Conservation (phyloP, 2,113 vertebrate species). For the Leucosticte australis region DNA sequence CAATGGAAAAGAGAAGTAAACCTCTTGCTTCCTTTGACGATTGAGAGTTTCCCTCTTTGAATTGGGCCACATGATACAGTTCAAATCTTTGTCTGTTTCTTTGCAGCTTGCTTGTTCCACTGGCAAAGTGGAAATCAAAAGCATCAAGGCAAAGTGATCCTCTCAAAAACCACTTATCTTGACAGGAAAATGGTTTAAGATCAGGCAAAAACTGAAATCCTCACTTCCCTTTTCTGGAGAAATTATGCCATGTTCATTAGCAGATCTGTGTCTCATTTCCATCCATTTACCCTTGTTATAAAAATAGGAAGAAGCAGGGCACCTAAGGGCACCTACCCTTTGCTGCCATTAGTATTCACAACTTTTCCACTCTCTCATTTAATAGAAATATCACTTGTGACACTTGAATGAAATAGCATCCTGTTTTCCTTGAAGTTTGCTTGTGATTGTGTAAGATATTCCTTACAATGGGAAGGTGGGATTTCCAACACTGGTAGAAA, state of each 20-base stretch:
- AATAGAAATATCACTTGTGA: not conserved
- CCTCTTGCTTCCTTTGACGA: not conserved
- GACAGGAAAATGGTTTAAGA: not conserved
- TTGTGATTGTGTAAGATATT: not conserved
- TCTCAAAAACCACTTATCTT: not conserved
- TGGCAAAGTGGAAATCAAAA: not conserved
- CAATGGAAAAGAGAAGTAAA: not conserved
- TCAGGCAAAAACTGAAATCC: not conserved
- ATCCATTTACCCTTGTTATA: not conserved
- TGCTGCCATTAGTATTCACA: not conserved
- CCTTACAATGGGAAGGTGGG: not conserved
- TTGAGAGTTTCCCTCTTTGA: not conserved
- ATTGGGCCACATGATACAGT: not conserved
- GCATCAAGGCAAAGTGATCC: not conserved
- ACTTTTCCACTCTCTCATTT: not conserved
- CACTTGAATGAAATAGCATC: not conserved
- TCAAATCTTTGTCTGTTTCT: not conserved
- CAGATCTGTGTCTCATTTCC: conserved; percentile 13
- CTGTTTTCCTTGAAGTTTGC: not conserved
- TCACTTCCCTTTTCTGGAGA: conserved; percentile 63
- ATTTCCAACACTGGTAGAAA: not conserved
- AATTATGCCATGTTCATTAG: not conserved
- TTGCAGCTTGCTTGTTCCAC: not conserved
- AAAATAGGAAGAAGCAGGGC: not conserved
- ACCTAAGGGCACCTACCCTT: not conserved